These are phyloP conservation scores for Darevskia nairensis DNA, from an alignment of 2,797 vertebrate species.

Conservation along the genomic window DNA sequence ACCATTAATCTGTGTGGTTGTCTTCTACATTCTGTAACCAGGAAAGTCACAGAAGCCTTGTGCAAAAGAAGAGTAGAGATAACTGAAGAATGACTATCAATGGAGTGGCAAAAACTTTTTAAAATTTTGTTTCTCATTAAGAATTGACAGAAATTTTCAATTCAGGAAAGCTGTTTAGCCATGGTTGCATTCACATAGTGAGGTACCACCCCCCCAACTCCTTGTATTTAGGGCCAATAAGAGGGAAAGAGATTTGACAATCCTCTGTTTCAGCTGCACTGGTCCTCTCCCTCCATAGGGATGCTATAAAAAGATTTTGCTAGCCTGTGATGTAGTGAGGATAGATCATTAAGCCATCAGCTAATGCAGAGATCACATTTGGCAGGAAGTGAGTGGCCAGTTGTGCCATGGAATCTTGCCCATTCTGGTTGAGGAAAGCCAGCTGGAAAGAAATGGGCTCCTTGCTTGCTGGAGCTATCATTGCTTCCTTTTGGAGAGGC, in stretches of 20 bases:
- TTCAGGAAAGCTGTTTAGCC: not conserved
- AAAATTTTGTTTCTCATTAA: not conserved
- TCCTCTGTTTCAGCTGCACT: slow-evolving; percentile 3
- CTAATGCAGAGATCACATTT: not conserved
- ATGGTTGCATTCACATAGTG: not conserved
- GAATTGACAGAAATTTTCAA: slow-evolving; percentile 4
- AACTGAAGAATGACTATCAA: not conserved
- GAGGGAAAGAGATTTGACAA: not conserved
- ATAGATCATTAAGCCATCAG: not conserved
- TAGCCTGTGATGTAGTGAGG: not conserved
- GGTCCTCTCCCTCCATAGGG: not conserved
- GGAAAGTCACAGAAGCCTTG: not conserved
- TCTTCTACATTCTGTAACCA: not conserved
- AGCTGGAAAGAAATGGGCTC: not conserved
- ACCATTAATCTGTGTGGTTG: too few species aligned
- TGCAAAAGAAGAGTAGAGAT: not conserved
- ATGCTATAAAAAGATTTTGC: slow-evolving; percentile 17
- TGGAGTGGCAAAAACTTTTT: not conserved
- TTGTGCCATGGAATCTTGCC: not conserved
- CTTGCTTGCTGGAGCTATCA: not conserved
- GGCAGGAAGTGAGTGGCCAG: not conserved
- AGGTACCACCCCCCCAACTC: not conserved
- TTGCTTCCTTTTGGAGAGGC: not conserved
- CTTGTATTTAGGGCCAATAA: not conserved
- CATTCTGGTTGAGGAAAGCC: slow-evolving; percentile 2